A percentile compares a stretch with the other conserved stretches of the same genome.
These are phyloP conservation scores for Alligator sinensis DNA, from an alignment of 2,113 vertebrate species.

Conservation along the genomic window DNA sequence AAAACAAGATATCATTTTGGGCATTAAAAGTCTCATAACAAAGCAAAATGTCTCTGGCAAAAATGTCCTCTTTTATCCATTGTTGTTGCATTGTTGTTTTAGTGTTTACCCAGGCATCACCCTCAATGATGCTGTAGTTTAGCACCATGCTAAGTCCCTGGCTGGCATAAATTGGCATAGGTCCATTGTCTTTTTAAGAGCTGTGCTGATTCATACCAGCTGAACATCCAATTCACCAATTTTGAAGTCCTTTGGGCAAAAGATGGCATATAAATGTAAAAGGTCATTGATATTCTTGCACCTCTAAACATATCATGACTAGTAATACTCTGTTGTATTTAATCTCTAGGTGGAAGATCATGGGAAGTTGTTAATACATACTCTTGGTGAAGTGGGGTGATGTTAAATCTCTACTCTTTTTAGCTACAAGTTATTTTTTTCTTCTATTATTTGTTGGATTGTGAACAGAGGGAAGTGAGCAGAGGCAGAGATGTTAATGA, in stretches of 20 bases:
- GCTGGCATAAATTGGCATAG: not conserved
- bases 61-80: not conserved
- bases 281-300: not conserved
- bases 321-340: not conserved
- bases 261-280: accelerated
- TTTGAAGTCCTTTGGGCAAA: not conserved
- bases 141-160: not conserved
- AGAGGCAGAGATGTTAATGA: not conserved
- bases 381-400: not conserved
- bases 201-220: not conserved
- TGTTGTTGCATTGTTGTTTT: not conserved
- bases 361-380: accelerated
- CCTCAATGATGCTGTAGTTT: not conserved
- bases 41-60: not conserved
- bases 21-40: not conserved
- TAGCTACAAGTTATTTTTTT: not conserved
- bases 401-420: not conserved
- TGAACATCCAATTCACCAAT: not conserved
- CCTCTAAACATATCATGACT: not conserved
- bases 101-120: not conserved
- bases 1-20: not conserved
- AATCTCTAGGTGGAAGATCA: not conserved
- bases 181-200: not conserved
- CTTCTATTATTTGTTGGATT: not conserved
- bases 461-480: not conserved